Evolutionary conservation across 2,888 invertebrate species (phyloP).

Genomic region (Bembecia ichneumoniformis): DNA sequence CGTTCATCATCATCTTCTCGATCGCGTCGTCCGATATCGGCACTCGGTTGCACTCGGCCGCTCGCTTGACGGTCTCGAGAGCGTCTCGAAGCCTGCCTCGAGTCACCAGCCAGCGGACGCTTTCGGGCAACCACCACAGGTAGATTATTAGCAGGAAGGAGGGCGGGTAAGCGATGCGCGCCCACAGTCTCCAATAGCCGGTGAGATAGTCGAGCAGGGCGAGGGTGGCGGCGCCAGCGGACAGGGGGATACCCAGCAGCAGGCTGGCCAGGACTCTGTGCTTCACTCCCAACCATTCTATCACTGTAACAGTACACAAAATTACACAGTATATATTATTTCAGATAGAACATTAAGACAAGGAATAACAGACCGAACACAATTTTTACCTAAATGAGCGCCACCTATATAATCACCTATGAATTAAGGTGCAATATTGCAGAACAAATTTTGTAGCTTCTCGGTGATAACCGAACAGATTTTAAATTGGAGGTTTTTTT

Average conservation of each 20-base stretch:
- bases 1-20: conserved; percentile 38
- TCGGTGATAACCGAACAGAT: too few relatives aligned
- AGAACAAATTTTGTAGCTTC: too few relatives aligned
- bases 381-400: too few relatives aligned
- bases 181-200: conserved; percentile 79
- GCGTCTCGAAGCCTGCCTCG: conserved; percentile 76
- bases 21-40: conserved; percentile 61
- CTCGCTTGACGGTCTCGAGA: conserved; percentile 69
- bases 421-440: too few relatives aligned
- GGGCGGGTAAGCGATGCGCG: conserved; percentile 79
- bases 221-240: conserved; percentile 78
- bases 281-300: conserved; percentile 83
- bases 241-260: conserved; percentile 78
- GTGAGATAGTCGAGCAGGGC: conserved; percentile 78
- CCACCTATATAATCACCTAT: too few relatives aligned
- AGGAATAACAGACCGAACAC: too few relatives aligned
- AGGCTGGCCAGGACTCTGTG: conserved; percentile 81
- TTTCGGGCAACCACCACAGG: conserved; percentile 81
- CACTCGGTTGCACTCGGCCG: conserved; percentile 74
- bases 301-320: conserved; percentile 58
- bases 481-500: too few relatives aligned
- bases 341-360: too few relatives aligned
- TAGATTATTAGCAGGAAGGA: conserved; percentile 77
- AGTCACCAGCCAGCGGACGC: conserved; percentile 82
- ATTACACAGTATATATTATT: not conserved